Conservation (phyloP, 2,113 vertebrate genomes). For the Cephalophus harveyi region DNA sequence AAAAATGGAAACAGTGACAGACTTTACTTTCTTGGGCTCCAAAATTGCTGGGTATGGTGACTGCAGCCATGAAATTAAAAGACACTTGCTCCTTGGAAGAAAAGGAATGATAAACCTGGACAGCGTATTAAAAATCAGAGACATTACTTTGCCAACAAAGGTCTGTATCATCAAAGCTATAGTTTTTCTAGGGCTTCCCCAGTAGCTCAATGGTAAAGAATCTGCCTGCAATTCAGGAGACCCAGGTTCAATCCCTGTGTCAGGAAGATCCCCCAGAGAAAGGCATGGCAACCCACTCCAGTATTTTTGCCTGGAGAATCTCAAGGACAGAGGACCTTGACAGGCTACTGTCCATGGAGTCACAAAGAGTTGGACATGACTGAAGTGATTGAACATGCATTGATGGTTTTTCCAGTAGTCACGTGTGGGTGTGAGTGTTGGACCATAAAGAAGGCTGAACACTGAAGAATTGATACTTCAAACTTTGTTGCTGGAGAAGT, state of each 20-base stretch:
- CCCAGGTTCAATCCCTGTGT: not conserved
- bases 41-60: not conserved
- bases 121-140: not conserved
- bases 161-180: not conserved
- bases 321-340: not conserved
- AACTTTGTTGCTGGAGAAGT: not conserved
- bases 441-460: not conserved
- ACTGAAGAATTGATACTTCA: not conserved
- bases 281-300: not conserved
- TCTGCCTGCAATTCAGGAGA: not conserved
- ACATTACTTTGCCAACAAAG: not conserved
- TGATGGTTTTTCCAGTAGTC: not conserved
- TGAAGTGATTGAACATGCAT: not conserved
- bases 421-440: not conserved
- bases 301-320: not conserved
- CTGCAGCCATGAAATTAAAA: not conserved
- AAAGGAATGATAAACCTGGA: not conserved
- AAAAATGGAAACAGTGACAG: not conserved
- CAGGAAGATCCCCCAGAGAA: not conserved
- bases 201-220: not conserved
- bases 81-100: not conserved
- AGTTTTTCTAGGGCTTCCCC: not conserved
- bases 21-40: not conserved
- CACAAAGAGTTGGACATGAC: not conserved
- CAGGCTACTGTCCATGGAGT: not conserved